Evolutionary conservation across 2,113 vertebrate species (phyloP).

Genomic region (Boleophthalmus pectinirostris): DNA sequence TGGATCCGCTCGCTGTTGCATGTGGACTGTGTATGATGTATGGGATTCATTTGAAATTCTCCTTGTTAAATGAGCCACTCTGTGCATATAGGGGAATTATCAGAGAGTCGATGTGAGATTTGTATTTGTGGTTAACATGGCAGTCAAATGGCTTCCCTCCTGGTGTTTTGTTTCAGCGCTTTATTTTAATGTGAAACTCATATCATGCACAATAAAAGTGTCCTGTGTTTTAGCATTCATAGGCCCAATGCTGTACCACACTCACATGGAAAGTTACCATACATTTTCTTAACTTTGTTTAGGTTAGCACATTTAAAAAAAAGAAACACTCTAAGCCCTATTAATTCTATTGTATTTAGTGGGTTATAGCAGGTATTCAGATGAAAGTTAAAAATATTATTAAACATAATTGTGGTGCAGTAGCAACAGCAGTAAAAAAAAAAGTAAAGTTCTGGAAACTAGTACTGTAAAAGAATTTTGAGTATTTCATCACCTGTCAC

Average conservation of each 20-base stretch:
- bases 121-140: constrained; percentile 43
- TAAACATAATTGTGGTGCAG: neutral
- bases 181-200: constrained; percentile 47
- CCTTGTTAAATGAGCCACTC: constrained; percentile 69
- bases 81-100: constrained; percentile 50
- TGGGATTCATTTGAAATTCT: constrained; percentile 77
- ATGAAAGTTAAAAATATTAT: neutral
- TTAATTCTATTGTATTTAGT: neutral
- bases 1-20: constrained; percentile 74
- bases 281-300: neutral
- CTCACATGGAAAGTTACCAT: neutral
- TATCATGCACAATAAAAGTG: constrained; percentile 55
- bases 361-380: neutral
- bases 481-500: neutral
- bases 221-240: constrained; percentile 15
- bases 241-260: neutral
- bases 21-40: constrained; percentile 73
- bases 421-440: too few species aligned
- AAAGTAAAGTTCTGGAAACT: too few species aligned
- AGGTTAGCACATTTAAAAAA: neutral
- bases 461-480: too few species aligned
- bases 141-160: constrained; percentile 43
- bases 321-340: neutral
- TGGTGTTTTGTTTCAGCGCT: constrained; percentile 36
- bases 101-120: constrained; percentile 44